phyloP scores from a whole-genome alignment of 2,113 vertebrate species.

The Prolemur simus region DNA sequence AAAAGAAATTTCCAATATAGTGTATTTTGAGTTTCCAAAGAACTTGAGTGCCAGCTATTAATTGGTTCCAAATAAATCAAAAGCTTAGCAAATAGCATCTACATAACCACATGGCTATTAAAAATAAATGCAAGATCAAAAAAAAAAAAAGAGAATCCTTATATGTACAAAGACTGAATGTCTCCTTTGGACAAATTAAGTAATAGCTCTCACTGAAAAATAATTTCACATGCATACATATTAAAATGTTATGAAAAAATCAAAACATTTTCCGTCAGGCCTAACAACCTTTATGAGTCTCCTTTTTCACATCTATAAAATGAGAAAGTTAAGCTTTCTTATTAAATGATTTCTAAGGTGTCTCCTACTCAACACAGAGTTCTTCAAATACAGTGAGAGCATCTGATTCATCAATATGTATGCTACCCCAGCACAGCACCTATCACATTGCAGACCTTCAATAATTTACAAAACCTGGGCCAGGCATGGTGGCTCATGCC shows the following conservation, averaged over 20 bases:
- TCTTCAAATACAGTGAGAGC: not conserved
- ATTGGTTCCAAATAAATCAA: slow-evolving; percentile 60
- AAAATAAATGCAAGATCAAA: slow-evolving; percentile 61
- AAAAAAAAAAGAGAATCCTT: slow-evolving; percentile 47
- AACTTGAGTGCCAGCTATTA: slow-evolving; percentile 49
- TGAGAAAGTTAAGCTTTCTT: not conserved
- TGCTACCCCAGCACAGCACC: not conserved
- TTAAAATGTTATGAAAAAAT: slow-evolving; percentile 46
- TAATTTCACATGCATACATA: slow-evolving; percentile 4
- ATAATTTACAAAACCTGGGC: not conserved
- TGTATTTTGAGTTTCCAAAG: slow-evolving; percentile 48
- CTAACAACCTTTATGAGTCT: not conserved
- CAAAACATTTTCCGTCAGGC: slow-evolving; percentile 21
- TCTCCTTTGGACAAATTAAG: slow-evolving; percentile 46
- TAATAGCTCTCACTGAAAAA: slow-evolving; percentile 34
- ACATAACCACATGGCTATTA: slow-evolving; percentile 51
- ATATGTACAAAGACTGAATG: not conserved
- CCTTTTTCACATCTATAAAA: not conserved
- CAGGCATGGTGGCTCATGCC: too few relatives aligned
- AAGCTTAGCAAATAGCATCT: slow-evolving; percentile 51
- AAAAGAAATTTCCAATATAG: slow-evolving; percentile 43
- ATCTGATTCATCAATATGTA: not conserved
- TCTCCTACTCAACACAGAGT: not conserved
- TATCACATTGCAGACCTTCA: not conserved
- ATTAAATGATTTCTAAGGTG: not conserved